Conservation (phyloP, 2,888 invertebrate species). For the Microctonus brassicae region DNA sequence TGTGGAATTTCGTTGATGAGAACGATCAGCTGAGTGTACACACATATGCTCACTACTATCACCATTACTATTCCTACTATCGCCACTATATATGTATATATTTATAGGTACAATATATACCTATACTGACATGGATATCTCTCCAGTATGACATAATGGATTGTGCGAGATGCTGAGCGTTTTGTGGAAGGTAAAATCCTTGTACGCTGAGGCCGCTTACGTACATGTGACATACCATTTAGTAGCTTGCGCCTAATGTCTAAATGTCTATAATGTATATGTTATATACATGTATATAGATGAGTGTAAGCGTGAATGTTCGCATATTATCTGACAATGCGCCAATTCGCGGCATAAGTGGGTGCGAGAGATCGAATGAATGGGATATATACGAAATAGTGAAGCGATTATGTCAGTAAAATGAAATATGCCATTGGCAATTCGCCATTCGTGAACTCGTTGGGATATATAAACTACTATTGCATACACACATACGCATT, state of each 20-base stretch:
- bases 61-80: too few relatives aligned
- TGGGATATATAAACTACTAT: not conserved
- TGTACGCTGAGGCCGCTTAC: not conserved
- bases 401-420: slow-evolving; percentile 3
- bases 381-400: not conserved
- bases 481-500: not conserved
- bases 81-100: too few relatives aligned
- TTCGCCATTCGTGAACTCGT: not conserved
- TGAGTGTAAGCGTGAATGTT: not conserved
- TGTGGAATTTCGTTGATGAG: slow-evolving; percentile 3
- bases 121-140: not conserved
- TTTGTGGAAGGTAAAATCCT: slow-evolving; percentile 4
- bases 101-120: too few relatives aligned
- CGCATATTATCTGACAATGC: slow-evolving; percentile 16
- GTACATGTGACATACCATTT: slow-evolving; percentile 15
- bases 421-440: slow-evolving; percentile 14
- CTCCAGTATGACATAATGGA: not conserved
- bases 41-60: too few relatives aligned
- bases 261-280: not conserved
- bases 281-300: not conserved
- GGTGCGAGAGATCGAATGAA: slow-evolving; percentile 18
- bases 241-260: slow-evolving; percentile 11
- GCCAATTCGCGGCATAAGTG: slow-evolving; percentile 20
- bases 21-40: not conserved
- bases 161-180: not conserved